Evolutionary conservation across 2,888 invertebrate species (phyloP).

Genomic region (Xanthorhoe designata): DNA sequence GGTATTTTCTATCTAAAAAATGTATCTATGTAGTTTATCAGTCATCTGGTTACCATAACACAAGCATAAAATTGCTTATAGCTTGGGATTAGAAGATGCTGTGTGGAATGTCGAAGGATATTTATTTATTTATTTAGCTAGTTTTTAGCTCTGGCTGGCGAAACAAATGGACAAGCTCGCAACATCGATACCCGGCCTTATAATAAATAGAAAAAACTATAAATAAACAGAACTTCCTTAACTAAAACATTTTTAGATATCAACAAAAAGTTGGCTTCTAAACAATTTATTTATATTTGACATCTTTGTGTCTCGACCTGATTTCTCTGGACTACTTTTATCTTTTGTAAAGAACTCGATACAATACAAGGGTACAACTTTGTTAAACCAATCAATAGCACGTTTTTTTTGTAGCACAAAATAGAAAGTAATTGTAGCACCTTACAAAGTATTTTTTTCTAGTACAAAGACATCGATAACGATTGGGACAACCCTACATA

Average conservation of each 20-base stretch:
- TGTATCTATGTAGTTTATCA: too few relatives aligned
- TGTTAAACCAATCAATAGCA: not conserved
- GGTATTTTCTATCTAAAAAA: too few relatives aligned
- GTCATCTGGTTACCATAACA: too few relatives aligned
- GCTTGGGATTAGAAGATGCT: too few relatives aligned
- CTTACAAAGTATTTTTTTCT: slow-evolving; percentile 7
- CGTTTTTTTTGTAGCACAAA: not conserved
- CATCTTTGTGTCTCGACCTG: not conserved
- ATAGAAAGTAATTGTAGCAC: slow-evolving; percentile 3
- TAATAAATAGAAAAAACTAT: too few relatives aligned
- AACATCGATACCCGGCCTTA: too few relatives aligned
- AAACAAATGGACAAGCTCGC: too few relatives aligned
- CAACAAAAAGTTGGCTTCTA: not conserved
- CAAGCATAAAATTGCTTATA: too few relatives aligned
- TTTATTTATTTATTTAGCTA: too few relatives aligned
- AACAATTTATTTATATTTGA: not conserved
- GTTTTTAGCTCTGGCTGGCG: too few relatives aligned
- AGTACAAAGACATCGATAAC: slow-evolving; percentile 18
- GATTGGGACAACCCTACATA: slow-evolving; percentile 12
- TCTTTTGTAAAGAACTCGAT: not conserved
- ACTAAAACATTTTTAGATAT: not conserved
- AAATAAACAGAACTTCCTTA: too few relatives aligned
- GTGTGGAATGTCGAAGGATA: too few relatives aligned
- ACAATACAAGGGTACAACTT: not conserved
- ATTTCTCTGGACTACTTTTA: not conserved